phyloP scores from a whole-genome alignment of 2,113 vertebrate species.

The Martes martes region DNA sequence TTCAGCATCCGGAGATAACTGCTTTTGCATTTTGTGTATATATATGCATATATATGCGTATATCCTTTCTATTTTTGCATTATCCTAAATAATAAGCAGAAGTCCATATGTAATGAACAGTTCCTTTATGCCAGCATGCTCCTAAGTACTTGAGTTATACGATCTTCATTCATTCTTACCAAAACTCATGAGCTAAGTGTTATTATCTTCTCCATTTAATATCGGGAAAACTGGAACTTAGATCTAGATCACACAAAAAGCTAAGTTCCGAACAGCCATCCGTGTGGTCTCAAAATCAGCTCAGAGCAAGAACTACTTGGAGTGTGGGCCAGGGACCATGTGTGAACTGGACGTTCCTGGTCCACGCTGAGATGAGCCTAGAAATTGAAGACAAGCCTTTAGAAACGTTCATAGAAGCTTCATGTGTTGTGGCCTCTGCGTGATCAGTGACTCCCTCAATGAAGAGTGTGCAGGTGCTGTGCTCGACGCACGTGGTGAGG shows the following conservation, averaged over 20 bases:
- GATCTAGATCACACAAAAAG: not conserved
- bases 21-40: not conserved
- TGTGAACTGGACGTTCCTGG: not conserved
- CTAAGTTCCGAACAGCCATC: not conserved
- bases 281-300: not conserved
- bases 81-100: not conserved
- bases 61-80: not conserved
- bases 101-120: not conserved
- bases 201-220: not conserved
- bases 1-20: not conserved
- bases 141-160: not conserved
- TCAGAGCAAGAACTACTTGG: not conserved
- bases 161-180: not conserved
- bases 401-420: not conserved
- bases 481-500: fast-evolving
- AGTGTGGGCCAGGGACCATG: not conserved
- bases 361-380: not conserved
- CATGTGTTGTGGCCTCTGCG: not conserved
- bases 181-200: not conserved
- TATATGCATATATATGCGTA: not conserved
- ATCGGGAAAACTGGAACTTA: not conserved
- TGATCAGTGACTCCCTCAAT: not conserved
- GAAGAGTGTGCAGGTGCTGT: not conserved
- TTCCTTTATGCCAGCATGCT: not conserved
- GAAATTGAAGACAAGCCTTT: not conserved